Evolutionary conservation across 2,797 vertebrate species (phyloP).

Genomic region (Mareca strepera): DNA sequence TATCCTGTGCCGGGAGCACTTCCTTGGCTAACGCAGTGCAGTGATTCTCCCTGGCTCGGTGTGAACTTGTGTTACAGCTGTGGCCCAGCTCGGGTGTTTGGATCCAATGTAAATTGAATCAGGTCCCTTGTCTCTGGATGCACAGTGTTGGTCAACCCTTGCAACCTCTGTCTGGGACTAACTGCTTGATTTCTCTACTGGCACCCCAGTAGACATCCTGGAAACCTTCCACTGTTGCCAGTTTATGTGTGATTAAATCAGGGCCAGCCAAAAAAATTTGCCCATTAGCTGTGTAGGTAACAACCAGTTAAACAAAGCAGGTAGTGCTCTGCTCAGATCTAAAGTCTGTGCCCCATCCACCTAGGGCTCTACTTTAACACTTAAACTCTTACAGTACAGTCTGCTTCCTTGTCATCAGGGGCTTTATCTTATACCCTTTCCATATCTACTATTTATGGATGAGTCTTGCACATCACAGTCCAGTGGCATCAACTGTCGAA

Average conservation of each 20-base stretch:
- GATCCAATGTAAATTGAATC: background rate
- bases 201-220: background rate
- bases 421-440: background rate
- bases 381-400: background rate
- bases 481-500: accelerated
- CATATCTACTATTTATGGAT: accelerated
- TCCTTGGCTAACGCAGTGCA: background rate
- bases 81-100: background rate
- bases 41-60: background rate
- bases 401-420: background rate
- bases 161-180: background rate
- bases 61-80: background rate
- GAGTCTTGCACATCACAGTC: background rate
- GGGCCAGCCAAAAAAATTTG: background rate
- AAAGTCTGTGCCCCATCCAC: background rate
- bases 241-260: background rate
- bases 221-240: background rate
- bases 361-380: background rate
- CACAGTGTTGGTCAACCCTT: background rate
- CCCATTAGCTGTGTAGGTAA: background rate
- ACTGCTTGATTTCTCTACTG: background rate
- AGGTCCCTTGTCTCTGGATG: background rate
- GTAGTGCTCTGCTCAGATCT: background rate
- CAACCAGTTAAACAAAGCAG: background rate
- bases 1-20: background rate